Evolutionary conservation across 2,113 vertebrate species (phyloP), one percentile per base, ranked within the genome.

Genomic region (Amphiprion ocellaris): DNA sequence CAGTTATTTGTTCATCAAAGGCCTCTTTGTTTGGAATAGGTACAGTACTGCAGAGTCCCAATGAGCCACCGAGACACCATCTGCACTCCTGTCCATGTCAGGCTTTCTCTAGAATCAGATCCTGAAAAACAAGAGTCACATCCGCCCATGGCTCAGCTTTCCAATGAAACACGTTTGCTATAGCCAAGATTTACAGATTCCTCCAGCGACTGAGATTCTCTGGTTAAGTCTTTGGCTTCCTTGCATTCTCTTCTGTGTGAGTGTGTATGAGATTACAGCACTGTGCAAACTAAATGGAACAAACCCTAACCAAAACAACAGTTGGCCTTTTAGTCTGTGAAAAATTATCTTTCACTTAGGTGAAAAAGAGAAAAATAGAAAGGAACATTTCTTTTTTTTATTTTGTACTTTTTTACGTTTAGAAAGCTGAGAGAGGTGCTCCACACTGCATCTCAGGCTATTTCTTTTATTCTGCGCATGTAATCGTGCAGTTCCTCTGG

Each of bases 381-480:
- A 94, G 93, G 69, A 92, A 85, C 33, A 67, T 90, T 83, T 84
- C 74, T 86, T 49, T 44, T 52, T 44, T 44, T 44, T 15, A 9
- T 14, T 14, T 44, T 44, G 14, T 44, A 4, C 15, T 37, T 37
- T 37, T 37, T 37, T 37, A 37, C 33, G 6, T 49, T 87, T 81
- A 91, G 90, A 92, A 92, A 86, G 87, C 85, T 50, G 60, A 74
- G 79, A 56, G 65, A 4, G 41, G 78, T 15, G 53, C 75, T 21
- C 47, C 63, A 0, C 62, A 47, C 75, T 21, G 37, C 80, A 24
- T 76, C 92, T 95, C 96, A 99, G 75, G 97, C 97, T 11, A 97
- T 97, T 92, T 99, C 97, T 92, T 98, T 98, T 96, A 99, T 97
- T 94, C 97, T 97, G 92, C 97, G 94, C 96, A 98, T 97, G 94